These are phyloP conservation scores for Adineta ricciae DNA, from an alignment of 2,888 invertebrate species.

Conservation along the genomic window DNA sequence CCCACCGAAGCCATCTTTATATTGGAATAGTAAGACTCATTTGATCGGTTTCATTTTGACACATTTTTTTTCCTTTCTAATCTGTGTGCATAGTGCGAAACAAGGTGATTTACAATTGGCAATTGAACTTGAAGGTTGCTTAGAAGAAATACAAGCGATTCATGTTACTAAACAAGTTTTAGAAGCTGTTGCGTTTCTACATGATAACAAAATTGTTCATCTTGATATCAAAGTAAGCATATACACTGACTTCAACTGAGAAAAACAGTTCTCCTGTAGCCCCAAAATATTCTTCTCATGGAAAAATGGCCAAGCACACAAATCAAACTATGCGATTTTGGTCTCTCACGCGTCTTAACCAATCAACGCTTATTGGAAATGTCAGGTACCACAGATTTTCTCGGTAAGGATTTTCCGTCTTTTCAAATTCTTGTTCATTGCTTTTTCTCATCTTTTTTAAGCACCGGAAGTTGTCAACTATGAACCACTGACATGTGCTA, in stretches of 20 bases:
- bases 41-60: no score
- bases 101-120: slow-evolving; percentile 16
- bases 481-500: slow-evolving; percentile 80
- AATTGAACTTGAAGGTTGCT: not conserved
- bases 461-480: slow-evolving; percentile 88
- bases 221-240: slow-evolving; percentile 66
- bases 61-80: no score
- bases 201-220: slow-evolving; percentile 82
- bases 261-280: slow-evolving; percentile 44
- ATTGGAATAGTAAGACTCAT: not conserved
- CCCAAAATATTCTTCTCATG: slow-evolving; percentile 82
- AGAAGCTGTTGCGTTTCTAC: slow-evolving; percentile 77
- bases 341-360: slow-evolving; percentile 37
- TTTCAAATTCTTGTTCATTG: not conserved
- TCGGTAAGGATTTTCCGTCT: not conserved
- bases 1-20: not conserved
- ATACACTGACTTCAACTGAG: not conserved
- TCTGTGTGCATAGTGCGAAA: not conserved
- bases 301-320: slow-evolving; percentile 41
- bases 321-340: slow-evolving; percentile 48
- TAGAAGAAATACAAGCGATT: slow-evolving; percentile 68
- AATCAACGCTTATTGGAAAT: slow-evolving; percentile 15
- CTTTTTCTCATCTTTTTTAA: slow-evolving; percentile 40
- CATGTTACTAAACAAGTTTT: slow-evolving; percentile 78
- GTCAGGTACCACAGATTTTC: slow-evolving; percentile 13